Conservation (phyloP, 2,888 invertebrate genomes). For the Cordilura impudica region DNA sequence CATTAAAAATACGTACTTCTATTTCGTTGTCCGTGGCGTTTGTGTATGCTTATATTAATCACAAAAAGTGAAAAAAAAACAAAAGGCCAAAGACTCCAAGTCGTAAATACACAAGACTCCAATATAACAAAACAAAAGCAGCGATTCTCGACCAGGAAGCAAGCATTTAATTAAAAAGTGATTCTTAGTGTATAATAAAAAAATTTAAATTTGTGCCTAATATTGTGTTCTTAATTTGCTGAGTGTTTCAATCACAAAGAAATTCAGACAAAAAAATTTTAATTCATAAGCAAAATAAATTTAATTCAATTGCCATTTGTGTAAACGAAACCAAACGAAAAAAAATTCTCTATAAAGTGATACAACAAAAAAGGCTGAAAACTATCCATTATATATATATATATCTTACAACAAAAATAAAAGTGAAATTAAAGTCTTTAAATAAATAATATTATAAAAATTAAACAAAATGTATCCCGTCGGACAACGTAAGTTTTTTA, state of each 20-base stretch:
- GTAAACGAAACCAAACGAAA: slow-evolving; percentile 73
- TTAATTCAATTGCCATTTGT: slow-evolving; percentile 67
- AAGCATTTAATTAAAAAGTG: slow-evolving; percentile 60
- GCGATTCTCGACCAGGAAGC: slow-evolving; percentile 53
- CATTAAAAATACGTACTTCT: slow-evolving; percentile 42
- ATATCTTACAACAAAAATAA: slow-evolving; percentile 65
- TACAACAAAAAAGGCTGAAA: slow-evolving; percentile 76
- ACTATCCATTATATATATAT: slow-evolving; percentile 64
- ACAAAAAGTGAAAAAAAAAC: slow-evolving; percentile 6
- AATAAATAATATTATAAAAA: slow-evolving; percentile 36
- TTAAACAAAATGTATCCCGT: slow-evolving; percentile 82
- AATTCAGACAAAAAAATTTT: slow-evolving; percentile 45
- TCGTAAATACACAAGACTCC: slow-evolving; percentile 9
- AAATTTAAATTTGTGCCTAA: slow-evolving; percentile 72
- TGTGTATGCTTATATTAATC: slow-evolving; percentile 41
- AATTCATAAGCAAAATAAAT: slow-evolving; percentile 63
- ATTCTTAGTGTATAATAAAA: slow-evolving; percentile 49
- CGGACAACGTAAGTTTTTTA: slow-evolving; percentile 82
- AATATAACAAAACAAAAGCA: background rate
- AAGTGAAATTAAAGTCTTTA: slow-evolving; percentile 65
- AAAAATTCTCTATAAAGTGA: slow-evolving; percentile 74
- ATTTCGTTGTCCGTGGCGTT: slow-evolving; percentile 44
- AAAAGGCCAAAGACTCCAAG: slow-evolving; percentile 54
- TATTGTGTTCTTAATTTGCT: slow-evolving; percentile 74
- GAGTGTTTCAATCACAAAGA: slow-evolving; percentile 60